Evolutionary conservation across 2,888 invertebrate species (phyloP).

Genomic region (Mimachlamys varia): DNA sequence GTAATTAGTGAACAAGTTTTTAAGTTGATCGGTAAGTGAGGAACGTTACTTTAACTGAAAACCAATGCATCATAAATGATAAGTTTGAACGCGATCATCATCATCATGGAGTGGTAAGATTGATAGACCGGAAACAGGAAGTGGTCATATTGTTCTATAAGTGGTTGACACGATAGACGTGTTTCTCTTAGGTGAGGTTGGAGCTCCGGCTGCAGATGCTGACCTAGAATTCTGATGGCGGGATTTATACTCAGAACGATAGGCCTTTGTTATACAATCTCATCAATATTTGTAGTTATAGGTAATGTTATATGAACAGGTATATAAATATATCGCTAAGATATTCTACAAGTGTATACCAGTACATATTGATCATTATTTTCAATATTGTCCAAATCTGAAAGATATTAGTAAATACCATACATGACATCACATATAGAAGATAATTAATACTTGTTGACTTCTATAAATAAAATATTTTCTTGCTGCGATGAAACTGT

Average conservation of each 20-base stretch:
- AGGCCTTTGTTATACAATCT: background rate
- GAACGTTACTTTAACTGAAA: too few relatives aligned
- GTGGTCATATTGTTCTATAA: too few relatives aligned
- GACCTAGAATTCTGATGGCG: background rate
- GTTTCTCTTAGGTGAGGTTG: background rate
- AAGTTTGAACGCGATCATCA: too few relatives aligned
- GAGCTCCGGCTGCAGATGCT: background rate
- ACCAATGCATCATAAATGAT: too few relatives aligned
- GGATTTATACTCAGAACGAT: background rate
- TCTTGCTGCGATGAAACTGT: background rate
- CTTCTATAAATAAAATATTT: background rate
- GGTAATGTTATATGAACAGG: background rate
- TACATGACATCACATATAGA: background rate
- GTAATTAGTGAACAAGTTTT: too few relatives aligned
- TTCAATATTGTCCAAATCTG: background rate
- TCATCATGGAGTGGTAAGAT: background rate
- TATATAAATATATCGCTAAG: background rate
- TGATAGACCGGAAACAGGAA: background rate
- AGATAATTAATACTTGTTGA: background rate
- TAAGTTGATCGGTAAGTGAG: too few relatives aligned
- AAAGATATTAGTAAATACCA: background rate
- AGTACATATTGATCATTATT: background rate
- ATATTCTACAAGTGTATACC: too few relatives aligned
- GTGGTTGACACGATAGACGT: background rate
- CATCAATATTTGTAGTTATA: background rate